phyloP scores from a whole-genome alignment of 35 echinoderm and acorn worm genomes.

The Ophioderma brevispina region DNA sequence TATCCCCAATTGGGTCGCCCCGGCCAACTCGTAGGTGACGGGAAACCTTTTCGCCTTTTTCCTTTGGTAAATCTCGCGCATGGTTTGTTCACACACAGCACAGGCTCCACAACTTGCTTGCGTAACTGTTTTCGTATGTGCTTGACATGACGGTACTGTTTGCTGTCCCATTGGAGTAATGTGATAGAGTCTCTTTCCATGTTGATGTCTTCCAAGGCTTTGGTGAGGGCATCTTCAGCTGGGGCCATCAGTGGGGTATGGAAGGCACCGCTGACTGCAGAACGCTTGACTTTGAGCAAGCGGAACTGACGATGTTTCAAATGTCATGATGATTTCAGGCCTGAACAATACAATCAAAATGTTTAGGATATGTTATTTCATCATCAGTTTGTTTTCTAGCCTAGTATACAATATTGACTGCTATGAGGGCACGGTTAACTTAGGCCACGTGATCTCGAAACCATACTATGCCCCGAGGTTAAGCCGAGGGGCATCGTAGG shows the following conservation, averaged over 20 bases:
- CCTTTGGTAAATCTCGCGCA: slow-evolving; percentile 82
- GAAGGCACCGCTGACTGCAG: slow-evolving; percentile 93
- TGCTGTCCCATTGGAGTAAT: slow-evolving; percentile 80
- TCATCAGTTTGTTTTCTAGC: too few relatives aligned
- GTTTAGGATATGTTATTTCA: too few relatives aligned
- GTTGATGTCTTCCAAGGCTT: slow-evolving; percentile 40
- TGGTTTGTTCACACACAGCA: slow-evolving; percentile 95
- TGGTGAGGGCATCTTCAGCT: slow-evolving; percentile 54
- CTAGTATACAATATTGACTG: too few relatives aligned
- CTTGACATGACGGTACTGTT: slow-evolving; percentile 50
- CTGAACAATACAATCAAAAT: too few relatives aligned
- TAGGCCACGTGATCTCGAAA: too few relatives aligned
- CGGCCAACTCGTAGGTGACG: slow-evolving; percentile 80
- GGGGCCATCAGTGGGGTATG: slow-evolving; percentile 87
- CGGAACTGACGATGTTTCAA: slow-evolving; percentile 51
- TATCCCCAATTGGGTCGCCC: slow-evolving; percentile 79
- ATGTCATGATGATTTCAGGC: slow-evolving; percentile 80
- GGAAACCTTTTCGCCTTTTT: slow-evolving; percentile 65
- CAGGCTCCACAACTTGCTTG: slow-evolving; percentile 70
- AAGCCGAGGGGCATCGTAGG: too few relatives aligned
- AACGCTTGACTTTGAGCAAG: slow-evolving; percentile 36
- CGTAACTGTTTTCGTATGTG: slow-evolving; percentile 60
- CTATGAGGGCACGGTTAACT: too few relatives aligned
- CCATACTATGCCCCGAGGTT: too few relatives aligned
- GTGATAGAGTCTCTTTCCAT: slow-evolving; percentile 73